Percentiles rank a stretch among this genome's conserved stretches.
Evolutionary conservation across 2,797 vertebrate species (phyloP).

Genomic region (Pelobates cultripes): DNA sequence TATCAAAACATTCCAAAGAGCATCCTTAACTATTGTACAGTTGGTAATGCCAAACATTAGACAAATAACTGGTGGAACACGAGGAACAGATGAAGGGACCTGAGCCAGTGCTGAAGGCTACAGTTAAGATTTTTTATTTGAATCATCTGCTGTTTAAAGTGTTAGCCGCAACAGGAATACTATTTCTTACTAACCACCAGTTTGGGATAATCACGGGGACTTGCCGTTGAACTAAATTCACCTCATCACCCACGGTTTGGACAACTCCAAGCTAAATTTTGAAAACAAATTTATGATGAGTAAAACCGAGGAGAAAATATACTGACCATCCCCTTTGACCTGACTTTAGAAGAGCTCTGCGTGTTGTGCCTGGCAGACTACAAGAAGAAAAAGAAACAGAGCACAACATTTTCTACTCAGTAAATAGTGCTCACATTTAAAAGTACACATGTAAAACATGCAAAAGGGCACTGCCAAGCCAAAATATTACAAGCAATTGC

Average conservation of each 20-base stretch:
- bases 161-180: neutral
- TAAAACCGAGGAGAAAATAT: neutral
- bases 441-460: neutral
- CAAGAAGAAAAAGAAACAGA: fast-evolving
- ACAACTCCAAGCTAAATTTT: constrained; percentile 28
- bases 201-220: no score
- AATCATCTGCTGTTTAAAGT: neutral
- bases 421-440: constrained; percentile 18
- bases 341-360: neutral
- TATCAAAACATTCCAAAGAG: constrained; percentile 13
- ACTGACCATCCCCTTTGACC: neutral
- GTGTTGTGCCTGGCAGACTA: constrained; percentile 1
- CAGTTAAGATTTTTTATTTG: neutral
- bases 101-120: constrained; percentile 39
- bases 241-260: neutral
- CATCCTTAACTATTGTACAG: constrained; percentile 19
- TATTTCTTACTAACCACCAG: no score
- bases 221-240: neutral
- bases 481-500: neutral
- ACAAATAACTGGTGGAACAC: constrained; percentile 30
- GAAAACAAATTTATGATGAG: constrained; percentile 25
- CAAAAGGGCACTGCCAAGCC: constrained; percentile 19
- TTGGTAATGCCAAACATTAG: constrained; percentile 37
- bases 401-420: neutral
- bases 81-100: constrained; percentile 22